Base-by-base conservation (phyloP, 2,888 invertebrate species). In the Leucania comma region DNA sequence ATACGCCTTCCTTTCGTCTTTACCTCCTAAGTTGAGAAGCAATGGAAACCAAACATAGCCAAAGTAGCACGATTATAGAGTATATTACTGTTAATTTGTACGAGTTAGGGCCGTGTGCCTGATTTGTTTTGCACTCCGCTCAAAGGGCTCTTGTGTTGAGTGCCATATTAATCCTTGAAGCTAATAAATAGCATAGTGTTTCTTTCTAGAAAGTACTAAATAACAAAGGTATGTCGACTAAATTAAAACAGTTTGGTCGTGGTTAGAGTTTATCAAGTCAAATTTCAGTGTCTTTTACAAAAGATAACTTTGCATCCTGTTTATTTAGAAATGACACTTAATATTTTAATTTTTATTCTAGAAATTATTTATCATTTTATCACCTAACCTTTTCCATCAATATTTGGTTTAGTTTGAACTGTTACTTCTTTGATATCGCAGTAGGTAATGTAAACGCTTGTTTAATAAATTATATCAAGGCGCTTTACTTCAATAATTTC, bases 91-190 rank as follows among this genome's bases (percentile, higher is more conserved):
- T 62, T 9, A 22, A 14, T 68, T 70, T 24, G 54, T 53, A 17
- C 22, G 22, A 20, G 76, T 78, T 88, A 84, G 88, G 80, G 87
- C 77, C 87, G 89, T 88, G 89, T 84, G 86, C 68, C 59, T 73
- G 65, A 78, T 83, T 85, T 86, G 83, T 86, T 87, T 90, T 90
- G 89, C 87, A 88, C 90, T 87, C 87, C 75, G 79, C 20, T 57
- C 72, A 79, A 80, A 82, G 83, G 68, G 29, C 71, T 60, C 54
- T 56, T 77, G 67, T 77, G 9, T 70, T 0, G 22, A 78, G 81
- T 66, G 17, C 32, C 48, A n/a, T 64, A 29, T 26, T 54, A 60
- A 64, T 56, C 46, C 29, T 24, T 17, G 1, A 9, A 24, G 22
- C 50, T 61, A 32, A 77, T 77, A 77, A 38, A 24, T 26, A 61